Base-by-base conservation (phyloP, 2,888 invertebrate species). In the Coenonympha arcania region DNA sequence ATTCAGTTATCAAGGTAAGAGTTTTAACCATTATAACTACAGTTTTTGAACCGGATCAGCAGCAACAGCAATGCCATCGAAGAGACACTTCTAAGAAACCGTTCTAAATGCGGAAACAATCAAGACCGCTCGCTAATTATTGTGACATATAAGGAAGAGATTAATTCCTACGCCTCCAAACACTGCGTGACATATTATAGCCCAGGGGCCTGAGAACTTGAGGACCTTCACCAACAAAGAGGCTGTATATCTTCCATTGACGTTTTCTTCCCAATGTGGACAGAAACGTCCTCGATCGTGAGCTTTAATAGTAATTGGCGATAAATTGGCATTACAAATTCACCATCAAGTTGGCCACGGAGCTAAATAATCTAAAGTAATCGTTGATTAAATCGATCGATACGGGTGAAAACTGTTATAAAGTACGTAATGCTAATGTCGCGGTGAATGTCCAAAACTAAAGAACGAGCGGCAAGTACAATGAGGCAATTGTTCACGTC, bases 401-500 rank as follows among this genome's bases (percentile, higher is more conserved):
- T 49, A 39, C 48, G 48, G 51, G 50, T 41, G 55, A 55, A 54
- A 54, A 57, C 49, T 56, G 56, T 56, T 57, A 59, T 58, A 55
- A 57, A 55, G 60, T 63, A 43, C 37, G 34, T 16, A 58, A 63
- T 58, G 60, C 55, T 49, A 60, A 56, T 60, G 63, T 58, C 57
- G 60, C 61, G 61, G 62, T 66, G 62, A 68, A 69, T 67, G 70
- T 71, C 69, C 67, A 62, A 71, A 71, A 70, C 68, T 67, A 70
- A 75, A 68, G 69, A 69, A 65, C 58, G 63, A 73, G 69, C 70
- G 63, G 57, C 61, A 71, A 68, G 73, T 60, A 71, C 74, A 77
- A 76, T 76, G 69, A 71, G 60, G 59, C 68, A 63, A 78, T 78
- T 79, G 79, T 78, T 77, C 73, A 65, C 69, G 68, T 67, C 69